Evolutionary conservation across 2,888 invertebrate species (phyloP).

Genomic region (Allygus modestus): DNA sequence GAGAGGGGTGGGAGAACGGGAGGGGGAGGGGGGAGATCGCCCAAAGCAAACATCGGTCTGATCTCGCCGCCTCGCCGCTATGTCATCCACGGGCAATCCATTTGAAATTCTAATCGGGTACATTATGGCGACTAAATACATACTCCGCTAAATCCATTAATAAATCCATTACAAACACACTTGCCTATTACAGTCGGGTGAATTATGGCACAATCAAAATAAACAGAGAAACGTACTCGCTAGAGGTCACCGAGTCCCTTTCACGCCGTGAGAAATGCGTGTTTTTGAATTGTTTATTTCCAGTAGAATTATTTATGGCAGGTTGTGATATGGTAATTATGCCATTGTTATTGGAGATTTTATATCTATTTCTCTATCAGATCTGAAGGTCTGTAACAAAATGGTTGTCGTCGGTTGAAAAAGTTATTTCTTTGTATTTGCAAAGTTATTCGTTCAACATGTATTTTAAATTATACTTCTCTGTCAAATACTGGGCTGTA

Average conservation of each 20-base stretch:
- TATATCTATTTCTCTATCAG: too few species aligned
- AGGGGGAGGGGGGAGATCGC: constrained; percentile 5
- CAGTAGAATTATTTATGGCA: not conserved
- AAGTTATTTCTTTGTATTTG: too few species aligned
- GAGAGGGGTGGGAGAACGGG: not conserved
- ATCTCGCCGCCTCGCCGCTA: constrained; percentile 41
- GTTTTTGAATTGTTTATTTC: not conserved
- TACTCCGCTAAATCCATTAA: constrained; percentile 57
- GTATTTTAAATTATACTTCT: too few species aligned
- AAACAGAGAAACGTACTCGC: constrained; percentile 28
- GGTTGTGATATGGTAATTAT: not conserved
- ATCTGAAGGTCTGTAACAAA: too few species aligned
- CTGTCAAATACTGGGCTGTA: too few species aligned
- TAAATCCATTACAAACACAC: constrained; percentile 52
- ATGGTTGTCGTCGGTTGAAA: too few species aligned
- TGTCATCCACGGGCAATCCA: constrained; percentile 54
- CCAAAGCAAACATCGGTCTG: constrained; percentile 54
- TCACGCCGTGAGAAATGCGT: constrained; percentile 16
- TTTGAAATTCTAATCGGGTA: constrained; percentile 62
- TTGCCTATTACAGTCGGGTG: not conserved
- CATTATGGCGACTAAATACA: constrained; percentile 60
- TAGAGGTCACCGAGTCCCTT: not conserved
- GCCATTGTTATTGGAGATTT: not conserved
- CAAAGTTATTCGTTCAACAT: too few species aligned
- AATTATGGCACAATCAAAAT: constrained; percentile 48